Percentiles rank a stretch among this genome's conserved stretches.
These are phyloP conservation scores for Callipepla californica DNA, from an alignment of 2,113 vertebrate genomes.

Conservation along the genomic window DNA sequence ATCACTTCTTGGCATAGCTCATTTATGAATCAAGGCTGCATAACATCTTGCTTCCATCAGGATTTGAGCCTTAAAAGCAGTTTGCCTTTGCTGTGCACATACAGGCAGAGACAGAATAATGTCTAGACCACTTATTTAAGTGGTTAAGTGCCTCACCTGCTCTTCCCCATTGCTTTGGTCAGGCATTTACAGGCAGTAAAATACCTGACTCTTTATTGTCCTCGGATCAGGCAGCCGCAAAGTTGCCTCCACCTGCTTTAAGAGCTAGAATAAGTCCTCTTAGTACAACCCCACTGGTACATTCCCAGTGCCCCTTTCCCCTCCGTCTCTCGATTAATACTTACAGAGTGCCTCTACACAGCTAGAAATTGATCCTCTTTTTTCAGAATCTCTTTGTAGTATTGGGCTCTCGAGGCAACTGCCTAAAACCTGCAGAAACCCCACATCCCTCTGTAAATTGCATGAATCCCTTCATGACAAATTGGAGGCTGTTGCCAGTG, in stretches of 20 bases:
- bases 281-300: background rate
- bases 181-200: background rate
- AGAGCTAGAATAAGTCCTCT: background rate
- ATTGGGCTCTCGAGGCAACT: background rate
- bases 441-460: background rate
- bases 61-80: background rate
- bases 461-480: background rate
- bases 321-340: background rate
- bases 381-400: background rate
- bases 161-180: background rate
- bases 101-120: background rate
- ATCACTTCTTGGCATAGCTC: background rate
- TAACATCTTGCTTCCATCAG: background rate
- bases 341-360: background rate
- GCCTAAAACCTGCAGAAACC: background rate
- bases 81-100: rapidly evolving
- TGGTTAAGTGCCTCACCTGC: background rate
- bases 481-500: background rate
- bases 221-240: background rate
- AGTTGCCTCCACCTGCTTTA: background rate
- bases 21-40: background rate
- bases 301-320: background rate
- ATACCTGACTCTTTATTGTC: background rate
- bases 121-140: background rate
- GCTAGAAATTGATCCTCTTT: background rate